These are phyloP conservation scores for Tribolium castaneum DNA, from an alignment of 1,140 invertebrate genomes.

Conservation along the genomic window DNA sequence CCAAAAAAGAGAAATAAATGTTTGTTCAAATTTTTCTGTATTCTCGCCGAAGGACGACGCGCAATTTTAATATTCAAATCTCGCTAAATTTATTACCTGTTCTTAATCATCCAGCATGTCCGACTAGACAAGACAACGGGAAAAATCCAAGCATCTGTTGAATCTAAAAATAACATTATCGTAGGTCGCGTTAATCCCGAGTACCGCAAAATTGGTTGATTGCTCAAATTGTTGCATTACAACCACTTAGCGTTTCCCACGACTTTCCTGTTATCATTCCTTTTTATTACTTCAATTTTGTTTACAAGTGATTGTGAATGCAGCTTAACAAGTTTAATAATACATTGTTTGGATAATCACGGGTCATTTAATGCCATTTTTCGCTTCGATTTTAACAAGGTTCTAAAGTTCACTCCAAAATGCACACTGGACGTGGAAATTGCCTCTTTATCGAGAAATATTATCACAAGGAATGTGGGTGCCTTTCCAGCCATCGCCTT, in stretches of 20 bases:
- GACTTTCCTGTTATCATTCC: slow-evolving; percentile 42
- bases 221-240: slow-evolving; percentile 45
- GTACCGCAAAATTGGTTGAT: slow-evolving; percentile 35
- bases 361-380: slow-evolving; percentile 36
- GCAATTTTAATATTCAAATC: slow-evolving; percentile 22
- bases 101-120: not conserved
- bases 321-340: slow-evolving; percentile 35
- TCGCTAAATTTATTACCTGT: not conserved
- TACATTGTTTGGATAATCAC: slow-evolving; percentile 39
- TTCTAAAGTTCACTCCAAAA: slow-evolving; percentile 12
- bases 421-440: not conserved
- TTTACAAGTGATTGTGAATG: slow-evolving; percentile 38
- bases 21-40: no score
- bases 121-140: not conserved
- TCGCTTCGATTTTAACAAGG: slow-evolving; percentile 22
- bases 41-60: not conserved
- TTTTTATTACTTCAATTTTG: slow-evolving; percentile 43
- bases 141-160: slow-evolving; percentile 12
- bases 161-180: slow-evolving; percentile 11
- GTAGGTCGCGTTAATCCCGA: slow-evolving; percentile 17
- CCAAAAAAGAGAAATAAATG: no score
- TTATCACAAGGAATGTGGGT: slow-evolving; percentile 7
- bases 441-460: not conserved
- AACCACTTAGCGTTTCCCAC: slow-evolving; percentile 41
- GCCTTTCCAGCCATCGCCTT: slow-evolving; percentile 7